phyloP scores from a whole-genome alignment of 2,888 invertebrate species.

The Nemoura dubitans region DNA sequence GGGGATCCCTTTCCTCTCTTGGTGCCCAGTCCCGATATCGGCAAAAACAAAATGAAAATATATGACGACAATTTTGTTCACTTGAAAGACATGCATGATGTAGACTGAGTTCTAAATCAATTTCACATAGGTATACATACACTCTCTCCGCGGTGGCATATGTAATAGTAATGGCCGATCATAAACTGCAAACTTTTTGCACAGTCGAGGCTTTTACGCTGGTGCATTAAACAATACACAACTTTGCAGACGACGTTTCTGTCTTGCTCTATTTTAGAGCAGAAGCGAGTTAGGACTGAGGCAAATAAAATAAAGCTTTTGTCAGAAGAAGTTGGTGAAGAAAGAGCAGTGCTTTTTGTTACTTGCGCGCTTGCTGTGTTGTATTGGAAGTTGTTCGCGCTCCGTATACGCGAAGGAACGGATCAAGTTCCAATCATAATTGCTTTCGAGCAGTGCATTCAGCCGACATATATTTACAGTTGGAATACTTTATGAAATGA shows the following conservation, averaged over 20 bases:
- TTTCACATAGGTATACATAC: neutral
- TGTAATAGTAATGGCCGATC: neutral
- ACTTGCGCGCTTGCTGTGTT: no score
- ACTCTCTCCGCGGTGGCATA: neutral
- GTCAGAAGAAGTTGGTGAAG: neutral
- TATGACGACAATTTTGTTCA: neutral
- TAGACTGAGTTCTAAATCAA: neutral
- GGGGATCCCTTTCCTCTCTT: neutral
- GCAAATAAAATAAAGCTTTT: neutral
- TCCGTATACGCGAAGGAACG: no score
- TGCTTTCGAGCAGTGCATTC: neutral
- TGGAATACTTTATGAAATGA: neutral
- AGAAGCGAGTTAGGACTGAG: neutral
- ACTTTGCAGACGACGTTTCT: conserved; percentile 2
- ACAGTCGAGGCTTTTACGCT: neutral
- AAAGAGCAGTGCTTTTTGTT: no score
- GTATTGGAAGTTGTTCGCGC: no score
- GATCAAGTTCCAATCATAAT: neutral
- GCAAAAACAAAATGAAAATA: neutral
- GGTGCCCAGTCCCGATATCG: neutral
- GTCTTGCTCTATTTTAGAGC: neutral
- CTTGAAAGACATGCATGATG: neutral
- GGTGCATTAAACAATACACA: conserved; percentile 9
- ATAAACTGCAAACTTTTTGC: neutral
- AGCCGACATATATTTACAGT: neutral